Base-by-base conservation (phyloP, 2,888 invertebrate species). In the Trichopria drosophilae region DNA sequence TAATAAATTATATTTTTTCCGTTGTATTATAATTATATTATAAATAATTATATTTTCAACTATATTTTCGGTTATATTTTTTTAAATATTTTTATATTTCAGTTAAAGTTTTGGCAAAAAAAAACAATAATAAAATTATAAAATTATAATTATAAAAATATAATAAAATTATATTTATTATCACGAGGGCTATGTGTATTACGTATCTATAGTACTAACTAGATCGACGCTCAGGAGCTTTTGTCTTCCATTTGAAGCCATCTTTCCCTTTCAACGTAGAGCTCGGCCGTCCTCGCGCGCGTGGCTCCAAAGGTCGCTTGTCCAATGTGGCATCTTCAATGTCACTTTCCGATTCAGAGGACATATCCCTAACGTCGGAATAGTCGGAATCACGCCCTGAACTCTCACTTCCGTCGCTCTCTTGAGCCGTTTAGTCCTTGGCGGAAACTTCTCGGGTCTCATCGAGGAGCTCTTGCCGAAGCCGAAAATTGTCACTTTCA, bases 201-300 rank as follows among this genome's bases (percentile, higher is more conserved):
- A 37, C 22, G 22, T 37, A 37, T 23, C 37, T 37, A 37, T 20
- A 37, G 37, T 37, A 37, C 39, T 39, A 39, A 39, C 39, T 23
- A 23, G 23, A 39, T n/a, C 31, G 9, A n/a, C n/a, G 16, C 29
- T 16, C 4, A 46, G 41, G 28, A 26, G 28, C 18, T 19, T 6
- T 32, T 43, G 43, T 43, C 2, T 32, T 43, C 20, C 43, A 43
- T 20, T 20, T 20, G 43, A 32, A 43, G 13, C 32, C 43, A 43
- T 43, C 12, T 43, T 43, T 43, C 13, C 41, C 41, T 32, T 18
- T 43, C 43, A 43, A 32, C 12, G 19, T 43, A 12, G 43, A 43
- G 13, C 10, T 28, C 19, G 41, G 41, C 28, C 28, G 41, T 18
- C 29, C 31, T n/a, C 43, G 32, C 18, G 26, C 34, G n/a, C 43